phyloP scores from a whole-genome alignment of 1,140 invertebrate genomes.

The Trachelipus rathkii region DNA sequence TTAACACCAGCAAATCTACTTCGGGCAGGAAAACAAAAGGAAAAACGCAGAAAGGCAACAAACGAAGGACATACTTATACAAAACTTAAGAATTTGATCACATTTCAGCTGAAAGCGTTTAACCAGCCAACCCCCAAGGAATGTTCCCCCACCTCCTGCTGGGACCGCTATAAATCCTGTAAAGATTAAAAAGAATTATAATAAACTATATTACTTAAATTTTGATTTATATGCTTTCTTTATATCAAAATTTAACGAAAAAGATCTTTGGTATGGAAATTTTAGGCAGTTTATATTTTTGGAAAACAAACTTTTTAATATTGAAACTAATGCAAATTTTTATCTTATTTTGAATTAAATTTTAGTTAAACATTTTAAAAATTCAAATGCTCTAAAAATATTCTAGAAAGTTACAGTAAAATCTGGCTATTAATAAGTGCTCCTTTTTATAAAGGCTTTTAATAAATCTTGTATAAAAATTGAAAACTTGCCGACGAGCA shows the following conservation, averaged over 20 bases:
- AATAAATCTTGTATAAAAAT: constrained; percentile 62
- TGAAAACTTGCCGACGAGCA: constrained; percentile 70
- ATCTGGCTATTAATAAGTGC: too few species aligned
- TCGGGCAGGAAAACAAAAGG: constrained; percentile 54
- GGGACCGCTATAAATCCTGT: constrained; percentile 50
- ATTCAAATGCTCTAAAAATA: too few species aligned
- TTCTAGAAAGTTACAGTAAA: too few species aligned
- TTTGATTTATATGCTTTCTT: too few species aligned
- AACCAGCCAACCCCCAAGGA: constrained; percentile 62
- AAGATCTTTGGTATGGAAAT: too few species aligned
- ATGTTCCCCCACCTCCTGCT: constrained; percentile 63
- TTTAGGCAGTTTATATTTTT: too few species aligned
- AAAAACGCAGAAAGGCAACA: constrained; percentile 62
- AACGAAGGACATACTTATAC: neutral
- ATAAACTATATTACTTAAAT: too few species aligned
- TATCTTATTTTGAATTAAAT: too few species aligned
- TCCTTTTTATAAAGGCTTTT: neutral
- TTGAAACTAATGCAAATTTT: too few species aligned
- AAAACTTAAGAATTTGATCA: constrained; percentile 25
- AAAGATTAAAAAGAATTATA: neutral
- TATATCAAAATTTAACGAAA: too few species aligned
- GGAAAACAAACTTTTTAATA: too few species aligned
- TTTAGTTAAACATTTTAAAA: too few species aligned
- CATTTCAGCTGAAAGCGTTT: constrained; percentile 34
- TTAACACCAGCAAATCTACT: constrained; percentile 18